These are phyloP conservation scores for Urocitellus parryii DNA, from an alignment of 2,113 vertebrate species.

Conservation along the genomic window DNA sequence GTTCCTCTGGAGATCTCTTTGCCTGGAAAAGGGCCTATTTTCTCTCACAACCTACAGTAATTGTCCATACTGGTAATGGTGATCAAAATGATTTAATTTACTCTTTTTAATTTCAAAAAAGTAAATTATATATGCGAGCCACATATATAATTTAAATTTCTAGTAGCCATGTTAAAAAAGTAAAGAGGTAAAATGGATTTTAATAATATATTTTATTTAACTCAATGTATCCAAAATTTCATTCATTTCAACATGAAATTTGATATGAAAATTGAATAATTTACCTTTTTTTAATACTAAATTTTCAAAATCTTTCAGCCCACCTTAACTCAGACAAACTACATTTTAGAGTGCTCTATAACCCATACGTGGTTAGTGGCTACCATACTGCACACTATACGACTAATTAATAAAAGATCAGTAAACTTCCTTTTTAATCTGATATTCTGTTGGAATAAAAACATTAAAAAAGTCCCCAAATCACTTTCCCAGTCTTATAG, in stretches of 20 bases:
- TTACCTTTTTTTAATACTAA: conserved; percentile 39
- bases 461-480: background rate
- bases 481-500: background rate
- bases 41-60: background rate
- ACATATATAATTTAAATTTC: conserved; percentile 27
- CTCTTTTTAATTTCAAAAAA: background rate
- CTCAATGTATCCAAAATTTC: background rate
- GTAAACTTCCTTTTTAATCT: conserved; percentile 35
- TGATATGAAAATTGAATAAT: conserved; percentile 34
- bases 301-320: conserved; percentile 27
- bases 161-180: background rate
- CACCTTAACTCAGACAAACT: background rate
- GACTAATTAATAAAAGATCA: conserved; percentile 34
- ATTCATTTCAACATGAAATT: conserved; percentile 49
- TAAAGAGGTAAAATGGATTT: conserved; percentile 28
- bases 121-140: background rate
- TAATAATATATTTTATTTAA: conserved; percentile 17
- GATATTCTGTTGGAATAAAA: conserved; percentile 1
- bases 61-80: background rate
- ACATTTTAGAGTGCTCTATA: background rate
- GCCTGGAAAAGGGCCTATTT: background rate
- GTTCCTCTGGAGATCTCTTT: conserved; percentile 9
- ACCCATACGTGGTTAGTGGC: background rate
- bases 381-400: background rate
- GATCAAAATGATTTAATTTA: conserved; percentile 28